A percentile compares a stretch with the other conserved stretches of the same genome.
These are phyloP conservation scores for Cyanoramphus novaezelandiae DNA, from an alignment of 2,113 vertebrate genomes.

Conservation along the genomic window DNA sequence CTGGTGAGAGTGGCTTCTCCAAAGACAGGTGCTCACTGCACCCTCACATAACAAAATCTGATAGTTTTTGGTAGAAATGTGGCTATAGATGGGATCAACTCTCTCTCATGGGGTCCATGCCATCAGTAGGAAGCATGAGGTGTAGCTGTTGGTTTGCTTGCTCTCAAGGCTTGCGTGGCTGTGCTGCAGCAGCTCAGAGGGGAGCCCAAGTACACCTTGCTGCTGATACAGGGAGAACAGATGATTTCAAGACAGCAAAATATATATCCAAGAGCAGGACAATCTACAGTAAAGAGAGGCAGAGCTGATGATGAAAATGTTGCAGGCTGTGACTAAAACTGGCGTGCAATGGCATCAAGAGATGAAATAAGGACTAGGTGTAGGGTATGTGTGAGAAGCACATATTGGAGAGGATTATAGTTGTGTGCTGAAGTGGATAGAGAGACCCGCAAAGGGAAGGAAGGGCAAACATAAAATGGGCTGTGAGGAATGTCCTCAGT, in stretches of 20 bases:
- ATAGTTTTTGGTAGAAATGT: neutral
- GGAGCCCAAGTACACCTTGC: neutral
- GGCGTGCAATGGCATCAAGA: neutral
- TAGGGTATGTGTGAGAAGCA: neutral
- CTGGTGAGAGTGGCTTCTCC: neutral
- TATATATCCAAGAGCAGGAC: neutral
- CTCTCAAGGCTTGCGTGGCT: neutral
- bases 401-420: neutral
- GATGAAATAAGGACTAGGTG: neutral
- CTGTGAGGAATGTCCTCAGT: neutral
- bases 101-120: neutral
- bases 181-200: neutral
- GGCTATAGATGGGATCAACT: neutral
- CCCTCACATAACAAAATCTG: neutral
- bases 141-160: neutral
- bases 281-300: neutral
- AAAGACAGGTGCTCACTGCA: neutral
- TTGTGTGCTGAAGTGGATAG: accelerated
- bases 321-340: neutral
- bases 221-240: neutral
- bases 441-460: neutral
- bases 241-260: neutral
- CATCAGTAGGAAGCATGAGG: accelerated
- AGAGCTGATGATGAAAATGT: neutral
- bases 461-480: neutral